phyloP scores from a whole-genome alignment of 2,888 invertebrate species.

The Protonemura montana region DNA sequence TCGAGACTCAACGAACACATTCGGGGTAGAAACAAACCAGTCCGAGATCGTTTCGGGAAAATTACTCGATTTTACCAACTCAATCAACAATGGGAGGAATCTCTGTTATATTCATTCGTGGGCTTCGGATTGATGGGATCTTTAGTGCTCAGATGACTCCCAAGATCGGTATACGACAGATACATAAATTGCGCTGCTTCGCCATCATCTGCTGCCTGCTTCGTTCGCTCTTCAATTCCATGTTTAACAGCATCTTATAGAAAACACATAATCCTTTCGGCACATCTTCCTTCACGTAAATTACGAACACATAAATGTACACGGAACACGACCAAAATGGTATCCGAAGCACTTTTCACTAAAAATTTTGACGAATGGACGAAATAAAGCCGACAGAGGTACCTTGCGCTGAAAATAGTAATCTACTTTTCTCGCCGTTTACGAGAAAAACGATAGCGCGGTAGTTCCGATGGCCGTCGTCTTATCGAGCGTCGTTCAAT shows the following conservation, averaged over 20 bases:
- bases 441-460: constrained; percentile 55
- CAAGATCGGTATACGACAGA: constrained; percentile 50
- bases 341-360: constrained; percentile 42
- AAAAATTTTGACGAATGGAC: constrained; percentile 43
- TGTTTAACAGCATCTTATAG: constrained; percentile 43
- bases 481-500: constrained; percentile 1
- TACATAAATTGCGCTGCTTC: constrained; percentile 51
- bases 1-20: neutral
- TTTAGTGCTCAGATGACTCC: constrained; percentile 49
- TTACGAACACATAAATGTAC: constrained; percentile 38
- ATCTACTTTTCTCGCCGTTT: constrained; percentile 53
- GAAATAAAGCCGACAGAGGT: constrained; percentile 50
- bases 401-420: constrained; percentile 54
- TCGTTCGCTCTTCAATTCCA: constrained; percentile 50
- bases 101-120: neutral
- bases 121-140: neutral
- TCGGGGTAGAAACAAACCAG: constrained; percentile 20
- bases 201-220: constrained; percentile 52
- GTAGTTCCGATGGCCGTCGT: constrained; percentile 44
- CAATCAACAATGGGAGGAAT: neutral
- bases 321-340: constrained; percentile 43
- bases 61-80: neutral
- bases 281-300: constrained; percentile 44
- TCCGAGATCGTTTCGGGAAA: neutral
- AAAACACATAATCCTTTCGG: constrained; percentile 44